These are phyloP conservation scores for Pseudorectes ferrugineus DNA, from an alignment of 2,113 vertebrate genomes.

Conservation along the genomic window DNA sequence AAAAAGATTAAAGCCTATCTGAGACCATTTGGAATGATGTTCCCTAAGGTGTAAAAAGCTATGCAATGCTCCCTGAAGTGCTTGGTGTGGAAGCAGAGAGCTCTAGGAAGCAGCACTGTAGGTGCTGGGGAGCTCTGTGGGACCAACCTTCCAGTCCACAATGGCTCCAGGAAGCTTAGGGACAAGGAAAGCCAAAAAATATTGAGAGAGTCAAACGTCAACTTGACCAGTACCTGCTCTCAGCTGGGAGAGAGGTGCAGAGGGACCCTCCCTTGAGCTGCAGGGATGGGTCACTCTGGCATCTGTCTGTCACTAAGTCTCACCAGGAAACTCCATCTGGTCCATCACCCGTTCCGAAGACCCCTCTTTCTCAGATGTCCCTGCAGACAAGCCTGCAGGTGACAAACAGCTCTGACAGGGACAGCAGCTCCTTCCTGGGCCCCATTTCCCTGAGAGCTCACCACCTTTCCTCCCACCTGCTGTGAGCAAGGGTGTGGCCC, in stretches of 20 bases:
- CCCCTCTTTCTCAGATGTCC: background rate
- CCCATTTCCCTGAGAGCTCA: background rate
- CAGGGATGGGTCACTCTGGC: background rate
- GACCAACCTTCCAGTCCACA: background rate
- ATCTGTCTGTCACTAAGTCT: background rate
- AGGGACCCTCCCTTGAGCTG: background rate
- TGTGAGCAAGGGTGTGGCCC: background rate
- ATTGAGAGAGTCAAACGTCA: background rate
- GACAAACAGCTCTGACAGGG: background rate
- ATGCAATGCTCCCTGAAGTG: background rate
- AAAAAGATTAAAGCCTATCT: background rate
- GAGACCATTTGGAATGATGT: background rate
- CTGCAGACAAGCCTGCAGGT: background rate
- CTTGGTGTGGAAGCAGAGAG: background rate
- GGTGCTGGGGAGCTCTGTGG: background rate
- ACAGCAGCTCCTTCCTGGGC: background rate
- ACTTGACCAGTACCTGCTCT: background rate
- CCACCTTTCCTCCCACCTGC: background rate
- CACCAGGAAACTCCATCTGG: background rate
- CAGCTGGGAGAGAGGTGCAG: background rate
- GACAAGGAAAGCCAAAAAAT: background rate
- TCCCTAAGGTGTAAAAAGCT: background rate
- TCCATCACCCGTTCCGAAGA: background rate
- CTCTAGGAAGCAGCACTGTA: background rate
- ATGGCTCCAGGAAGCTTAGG: background rate